Conservation (phyloP, 2,113 vertebrate genomes). For the Pelvicachromis taeniatus region DNA sequence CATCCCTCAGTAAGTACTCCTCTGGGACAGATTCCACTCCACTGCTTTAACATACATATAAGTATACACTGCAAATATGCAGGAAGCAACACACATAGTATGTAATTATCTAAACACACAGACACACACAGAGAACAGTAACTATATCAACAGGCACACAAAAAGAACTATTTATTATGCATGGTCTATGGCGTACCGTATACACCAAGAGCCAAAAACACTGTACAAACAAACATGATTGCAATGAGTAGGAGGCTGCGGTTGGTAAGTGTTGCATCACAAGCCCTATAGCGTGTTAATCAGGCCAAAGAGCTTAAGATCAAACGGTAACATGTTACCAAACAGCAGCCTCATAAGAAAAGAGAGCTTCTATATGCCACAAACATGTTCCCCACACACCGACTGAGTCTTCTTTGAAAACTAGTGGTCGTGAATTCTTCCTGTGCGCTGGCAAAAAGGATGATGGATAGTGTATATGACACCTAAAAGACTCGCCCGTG, state of each 20-base stretch:
- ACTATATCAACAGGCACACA: not conserved
- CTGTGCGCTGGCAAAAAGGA: slow-evolving; percentile 17
- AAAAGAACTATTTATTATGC: not conserved
- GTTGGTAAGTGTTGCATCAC: slow-evolving; percentile 58
- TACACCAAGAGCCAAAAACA: not conserved
- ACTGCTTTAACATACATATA: slow-evolving; percentile 3
- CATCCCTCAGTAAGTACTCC: slow-evolving; percentile 48
- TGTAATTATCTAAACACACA: not conserved
- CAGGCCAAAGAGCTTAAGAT: slow-evolving; percentile 34
- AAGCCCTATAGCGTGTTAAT: slow-evolving; percentile 25
- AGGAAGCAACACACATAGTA: not conserved
- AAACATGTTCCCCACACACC: slow-evolving; percentile 22
- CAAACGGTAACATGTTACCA: slow-evolving; percentile 22
- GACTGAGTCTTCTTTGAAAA: slow-evolving; percentile 24
- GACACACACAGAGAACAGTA: not conserved
- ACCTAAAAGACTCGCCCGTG: slow-evolving; percentile 38
- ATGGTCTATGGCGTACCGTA: not conserved
- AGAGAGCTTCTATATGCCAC: slow-evolving; percentile 32
- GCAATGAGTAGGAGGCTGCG: slow-evolving; percentile 26
- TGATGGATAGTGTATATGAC: slow-evolving; percentile 46
- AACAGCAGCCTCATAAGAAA: slow-evolving; percentile 2
- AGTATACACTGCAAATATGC: not conserved
- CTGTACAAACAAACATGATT: slow-evolving; percentile 15
- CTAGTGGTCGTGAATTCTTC: slow-evolving; percentile 52
- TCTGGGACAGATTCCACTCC: slow-evolving; percentile 41